Evolutionary conservation across 1,140 invertebrate species (phyloP).

Genomic region (Acyrthosiphon pisum): DNA sequence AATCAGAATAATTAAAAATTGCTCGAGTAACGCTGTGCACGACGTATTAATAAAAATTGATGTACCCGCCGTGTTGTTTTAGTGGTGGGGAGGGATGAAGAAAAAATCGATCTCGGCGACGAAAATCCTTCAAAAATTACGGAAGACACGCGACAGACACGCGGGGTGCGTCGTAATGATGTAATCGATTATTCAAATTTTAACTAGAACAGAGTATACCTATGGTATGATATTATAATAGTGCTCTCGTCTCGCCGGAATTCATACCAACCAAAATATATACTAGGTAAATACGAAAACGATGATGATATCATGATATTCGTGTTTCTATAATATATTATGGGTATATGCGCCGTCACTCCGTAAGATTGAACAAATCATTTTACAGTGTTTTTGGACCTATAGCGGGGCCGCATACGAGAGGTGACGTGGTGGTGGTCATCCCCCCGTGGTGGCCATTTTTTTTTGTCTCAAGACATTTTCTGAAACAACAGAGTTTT

Average conservation of each 20-base stretch:
- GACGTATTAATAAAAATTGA: neutral
- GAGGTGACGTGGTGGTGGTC: no score
- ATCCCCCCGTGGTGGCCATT: no score
- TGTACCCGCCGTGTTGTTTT: neutral
- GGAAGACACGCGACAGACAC: neutral
- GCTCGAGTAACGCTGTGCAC: neutral
- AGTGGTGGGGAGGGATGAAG: no score
- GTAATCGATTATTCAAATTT: constrained; percentile 16
- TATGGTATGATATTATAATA: neutral
- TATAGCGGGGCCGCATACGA: no score
- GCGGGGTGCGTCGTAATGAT: neutral
- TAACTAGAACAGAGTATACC: neutral
- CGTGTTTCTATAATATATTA: neutral
- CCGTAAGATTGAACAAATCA: no score
- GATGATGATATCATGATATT: neutral
- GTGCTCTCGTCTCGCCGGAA: neutral
- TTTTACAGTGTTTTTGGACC: no score
- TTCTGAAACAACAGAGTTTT: no score
- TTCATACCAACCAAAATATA: neutral
- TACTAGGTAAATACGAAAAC: neutral
- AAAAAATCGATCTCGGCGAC: neutral
- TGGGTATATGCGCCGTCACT: no score
- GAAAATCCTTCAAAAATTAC: neutral
- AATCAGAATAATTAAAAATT: neutral
- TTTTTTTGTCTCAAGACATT: no score